These are phyloP conservation scores for Chrysopa pallens DNA, from an alignment of 1,140 invertebrate species.

Conservation along the genomic window DNA sequence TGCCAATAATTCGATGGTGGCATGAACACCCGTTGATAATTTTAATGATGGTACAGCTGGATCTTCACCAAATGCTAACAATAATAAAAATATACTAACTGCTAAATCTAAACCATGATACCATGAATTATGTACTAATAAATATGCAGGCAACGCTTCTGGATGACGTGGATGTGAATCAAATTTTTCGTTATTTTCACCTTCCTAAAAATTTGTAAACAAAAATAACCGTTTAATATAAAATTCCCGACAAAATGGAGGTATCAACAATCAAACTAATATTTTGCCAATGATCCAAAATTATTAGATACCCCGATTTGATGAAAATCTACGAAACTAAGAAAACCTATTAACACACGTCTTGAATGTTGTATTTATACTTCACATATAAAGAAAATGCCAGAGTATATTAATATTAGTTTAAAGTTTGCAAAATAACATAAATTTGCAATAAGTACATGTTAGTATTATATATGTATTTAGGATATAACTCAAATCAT, in stretches of 20 bases:
- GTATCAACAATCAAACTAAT: background rate
- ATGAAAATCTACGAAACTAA: no score
- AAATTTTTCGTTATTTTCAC: slow-evolving; percentile 84
- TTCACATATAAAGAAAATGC: no score
- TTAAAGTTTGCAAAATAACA: no score
- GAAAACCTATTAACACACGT: no score
- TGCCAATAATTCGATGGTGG: slow-evolving; percentile 65
- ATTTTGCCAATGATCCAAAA: background rate
- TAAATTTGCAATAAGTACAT: no score
- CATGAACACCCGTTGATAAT: slow-evolving; percentile 61
- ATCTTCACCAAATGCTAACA: slow-evolving; percentile 65
- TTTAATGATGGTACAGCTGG: slow-evolving; percentile 58
- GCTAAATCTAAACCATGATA: slow-evolving; percentile 70
- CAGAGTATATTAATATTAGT: no score
- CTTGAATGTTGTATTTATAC: no score
- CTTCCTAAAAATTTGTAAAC: slow-evolving; percentile 41
- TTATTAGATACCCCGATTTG: no score
- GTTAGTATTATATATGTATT: no score
- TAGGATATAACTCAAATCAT: no score
- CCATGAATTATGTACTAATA: slow-evolving; percentile 74
- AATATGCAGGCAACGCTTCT: slow-evolving; percentile 69
- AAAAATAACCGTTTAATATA: background rate
- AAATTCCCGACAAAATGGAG: slow-evolving; percentile 1
- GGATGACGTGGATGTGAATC: slow-evolving; percentile 70
- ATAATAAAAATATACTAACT: slow-evolving; percentile 57